Evolutionary conservation across 2,888 invertebrate genomes (phyloP), one percentile per base, ranked within the genome.

Genomic region (Pyralis farinalis): DNA sequence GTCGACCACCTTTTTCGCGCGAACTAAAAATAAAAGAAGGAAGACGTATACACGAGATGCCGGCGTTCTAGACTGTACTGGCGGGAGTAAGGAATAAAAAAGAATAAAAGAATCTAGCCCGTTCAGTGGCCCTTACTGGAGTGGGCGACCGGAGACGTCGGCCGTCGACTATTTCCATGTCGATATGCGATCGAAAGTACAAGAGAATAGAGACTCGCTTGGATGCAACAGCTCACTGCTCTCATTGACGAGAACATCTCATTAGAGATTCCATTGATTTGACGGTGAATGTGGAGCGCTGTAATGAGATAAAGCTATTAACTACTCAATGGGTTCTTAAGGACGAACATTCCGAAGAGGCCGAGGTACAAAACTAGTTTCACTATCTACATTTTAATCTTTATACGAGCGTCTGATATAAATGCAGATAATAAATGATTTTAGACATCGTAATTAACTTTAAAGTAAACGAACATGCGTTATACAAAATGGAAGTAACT

Each of bases 1-100:
- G 75, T 71, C 77, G 77, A 77, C 73, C 72, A 77, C 77, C 78
- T 81, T 79, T 78, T 81, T 78, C 71, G 64, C 69, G 59, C 64
- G 60, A 71, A 80, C 71, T 76, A 82, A 84, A 86, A 86, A 82
- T 82, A 83, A 86, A 85, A 73, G 72, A 78, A 75, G 70, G 67
- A 76, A 75, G 71, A 72, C 62, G 64, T 68, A 69, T 70, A 71
- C 70, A 71, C 63, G 66, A 71, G 72, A 77, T 73, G 66, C 70
- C 65, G 66, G 68, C 72, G 74, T 78, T 79, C 83, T 79, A 83
- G 83, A 71, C 64, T 62, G 54, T 58, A 48, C 65, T 54, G 63
- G 63, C 59, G 52, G 51, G 60, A 55, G 58, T 68, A 71, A 63
- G 67, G 63, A 66, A 66, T 66, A 64, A 70, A 70, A 16, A 68